phyloP scores from a whole-genome alignment of 2,113 vertebrate species.

The Rafetus swinhoei region DNA sequence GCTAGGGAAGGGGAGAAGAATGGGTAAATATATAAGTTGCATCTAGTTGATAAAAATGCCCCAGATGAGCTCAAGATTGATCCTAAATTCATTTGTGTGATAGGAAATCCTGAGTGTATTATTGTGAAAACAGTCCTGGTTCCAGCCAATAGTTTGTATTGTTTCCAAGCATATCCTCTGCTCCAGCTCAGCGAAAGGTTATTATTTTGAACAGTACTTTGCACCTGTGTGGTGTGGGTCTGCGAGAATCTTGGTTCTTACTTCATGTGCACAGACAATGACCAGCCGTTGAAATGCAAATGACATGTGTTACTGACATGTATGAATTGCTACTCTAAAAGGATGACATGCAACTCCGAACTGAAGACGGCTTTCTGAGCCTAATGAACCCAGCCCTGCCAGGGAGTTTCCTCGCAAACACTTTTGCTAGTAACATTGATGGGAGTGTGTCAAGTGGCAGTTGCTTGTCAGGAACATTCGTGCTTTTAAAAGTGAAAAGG shows the following conservation, averaged over 20 bases:
- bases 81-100: not conserved
- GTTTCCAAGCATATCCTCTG: slow-evolving; percentile 24
- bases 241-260: slow-evolving; percentile 35
- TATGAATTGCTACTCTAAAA: slow-evolving; percentile 50
- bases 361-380: slow-evolving; percentile 16
- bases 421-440: slow-evolving; percentile 37
- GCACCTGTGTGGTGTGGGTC: not conserved
- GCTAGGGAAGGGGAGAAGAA: not conserved
- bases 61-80: not conserved
- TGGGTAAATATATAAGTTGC: not conserved
- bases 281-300: slow-evolving; percentile 55
- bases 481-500: slow-evolving; percentile 20
- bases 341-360: slow-evolving; percentile 26
- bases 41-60: not conserved
- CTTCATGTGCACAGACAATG: not conserved
- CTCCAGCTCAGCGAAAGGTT: slow-evolving; percentile 48
- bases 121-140: slow-evolving; percentile 22
- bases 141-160: slow-evolving; percentile 21
- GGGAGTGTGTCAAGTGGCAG: slow-evolving; percentile 58
- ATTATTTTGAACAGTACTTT: slow-evolving; percentile 52
- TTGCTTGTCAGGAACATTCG: slow-evolving; percentile 59
- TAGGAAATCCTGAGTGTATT: slow-evolving; percentile 19
- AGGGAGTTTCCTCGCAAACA: not conserved
- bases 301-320: slow-evolving; percentile 46
- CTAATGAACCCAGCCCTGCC: slow-evolving; percentile 4